Conservation (phyloP, 1,140 invertebrate genomes). For the Tetragonula clypearis region DNA sequence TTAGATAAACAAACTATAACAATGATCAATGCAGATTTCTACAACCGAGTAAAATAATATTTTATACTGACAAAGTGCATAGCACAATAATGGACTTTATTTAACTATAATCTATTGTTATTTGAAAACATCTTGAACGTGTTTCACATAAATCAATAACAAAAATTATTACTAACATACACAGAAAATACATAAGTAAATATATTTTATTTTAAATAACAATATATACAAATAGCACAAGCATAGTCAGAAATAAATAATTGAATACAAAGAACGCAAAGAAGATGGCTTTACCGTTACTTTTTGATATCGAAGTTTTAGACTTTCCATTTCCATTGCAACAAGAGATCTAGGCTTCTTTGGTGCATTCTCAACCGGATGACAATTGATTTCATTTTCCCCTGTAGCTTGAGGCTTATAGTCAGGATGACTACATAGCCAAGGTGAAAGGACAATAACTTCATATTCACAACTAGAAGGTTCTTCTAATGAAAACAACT, state of each 20-base stretch:
- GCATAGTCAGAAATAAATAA: constrained; percentile 30
- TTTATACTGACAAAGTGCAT: constrained; percentile 5
- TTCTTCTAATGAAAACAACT: constrained; percentile 96
- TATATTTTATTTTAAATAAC: constrained; percentile 40
- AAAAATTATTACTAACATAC: constrained; percentile 32
- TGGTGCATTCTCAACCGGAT: constrained; percentile 86
- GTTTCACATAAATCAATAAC: constrained; percentile 4
- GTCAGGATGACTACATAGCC: constrained; percentile 93
- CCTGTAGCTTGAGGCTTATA: constrained; percentile 92
- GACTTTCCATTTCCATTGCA: constrained; percentile 87
- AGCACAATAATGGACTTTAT: background rate
- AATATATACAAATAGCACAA: constrained; percentile 33
- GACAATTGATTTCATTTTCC: constrained; percentile 92
- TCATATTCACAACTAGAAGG: constrained; percentile 97
- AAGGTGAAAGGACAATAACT: constrained; percentile 91
- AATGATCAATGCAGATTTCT: constrained; percentile 19
- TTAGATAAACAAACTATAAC: constrained; percentile 1
- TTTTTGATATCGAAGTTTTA: constrained; percentile 86
- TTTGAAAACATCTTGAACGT: constrained; percentile 3
- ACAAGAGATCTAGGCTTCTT: constrained; percentile 89
- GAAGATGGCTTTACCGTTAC: constrained; percentile 74
- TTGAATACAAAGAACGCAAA: background rate
- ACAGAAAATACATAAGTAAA: constrained; percentile 31
- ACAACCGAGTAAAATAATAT: background rate
- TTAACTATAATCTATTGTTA: background rate